Conservation (phyloP, 2,113 vertebrate species). For the Cervus canadensis region DNA sequence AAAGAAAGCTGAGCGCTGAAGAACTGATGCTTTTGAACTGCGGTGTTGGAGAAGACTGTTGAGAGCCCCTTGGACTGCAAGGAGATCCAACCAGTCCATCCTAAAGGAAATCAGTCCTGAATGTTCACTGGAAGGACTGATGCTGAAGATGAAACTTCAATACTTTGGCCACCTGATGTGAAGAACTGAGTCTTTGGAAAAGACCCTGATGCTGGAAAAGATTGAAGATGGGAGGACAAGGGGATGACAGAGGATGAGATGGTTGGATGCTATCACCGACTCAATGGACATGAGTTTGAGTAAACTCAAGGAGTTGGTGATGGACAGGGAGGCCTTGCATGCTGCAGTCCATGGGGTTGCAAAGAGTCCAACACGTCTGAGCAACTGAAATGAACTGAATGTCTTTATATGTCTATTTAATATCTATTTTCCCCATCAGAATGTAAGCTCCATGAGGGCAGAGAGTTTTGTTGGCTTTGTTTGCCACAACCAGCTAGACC, state of each 20-base stretch:
- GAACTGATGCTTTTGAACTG: neutral
- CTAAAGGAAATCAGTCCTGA: neutral
- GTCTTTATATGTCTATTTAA: neutral
- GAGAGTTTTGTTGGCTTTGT: neutral
- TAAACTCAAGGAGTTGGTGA: neutral
- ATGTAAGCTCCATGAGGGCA: neutral
- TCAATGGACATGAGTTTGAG: neutral
- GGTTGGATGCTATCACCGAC: neutral
- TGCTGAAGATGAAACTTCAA: neutral
- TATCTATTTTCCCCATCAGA: neutral
- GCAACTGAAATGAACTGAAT: neutral
- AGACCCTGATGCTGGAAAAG: neutral
- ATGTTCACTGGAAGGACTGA: neutral
- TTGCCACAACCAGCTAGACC: neutral
- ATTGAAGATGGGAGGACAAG: neutral
- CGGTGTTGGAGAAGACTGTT: neutral
- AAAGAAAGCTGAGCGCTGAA: neutral
- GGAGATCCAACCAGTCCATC: neutral
- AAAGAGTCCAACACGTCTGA: neutral
- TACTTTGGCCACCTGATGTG: neutral
- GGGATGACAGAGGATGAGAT: neutral
- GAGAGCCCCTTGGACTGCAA: neutral
- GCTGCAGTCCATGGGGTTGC: neutral
- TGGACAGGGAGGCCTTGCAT: neutral
- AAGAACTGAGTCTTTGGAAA: neutral